Base-by-base conservation (phyloP, 2,113 vertebrate species). In the Ibidorhyncha struthersii region DNA sequence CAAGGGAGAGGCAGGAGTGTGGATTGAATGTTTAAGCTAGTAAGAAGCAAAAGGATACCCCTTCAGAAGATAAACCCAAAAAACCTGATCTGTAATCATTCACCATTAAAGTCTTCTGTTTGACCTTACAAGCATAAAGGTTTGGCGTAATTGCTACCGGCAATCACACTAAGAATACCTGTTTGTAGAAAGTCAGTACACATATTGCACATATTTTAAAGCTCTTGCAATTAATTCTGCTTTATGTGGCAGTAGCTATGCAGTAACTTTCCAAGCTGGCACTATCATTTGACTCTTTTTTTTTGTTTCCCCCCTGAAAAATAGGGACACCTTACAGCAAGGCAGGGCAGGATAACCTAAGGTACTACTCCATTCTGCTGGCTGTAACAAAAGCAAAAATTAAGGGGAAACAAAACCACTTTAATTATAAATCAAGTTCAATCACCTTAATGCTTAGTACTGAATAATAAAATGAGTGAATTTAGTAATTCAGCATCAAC, bases 131-230 rank as follows among this genome's bases (percentile, higher is more conserved):
- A 80, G 78, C 45, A 56, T 32, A 69, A 85, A 69, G 59, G 40
- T 82, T 15, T 27, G 14, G 17, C 0, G 0, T 45, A 83, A 65
- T 9, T 58, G 36, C 49, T 73, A 32, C 18, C 2, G 3, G 34
- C 47, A 83, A 92, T 14, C 4, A 2, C 4, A 2, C 43, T 9
- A 52, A 34, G n/a, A 53, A 41, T 18, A 21, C n/a, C 41, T 41
- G 29, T 70, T 53, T 63, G 61, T 34, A 74, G 22, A 9, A 83
- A 52, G 41, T 45, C 32, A 58, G 29, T 34, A 66, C 17, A 47
- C 26, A 43, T 7, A 81, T 0, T 70, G 34, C 27, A 89, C 6
- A 1, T 41, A 78, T 62, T 87, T 84, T 62, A 85, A 92, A 87
- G 34, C 36, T 78, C 65, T 85, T 77, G 14, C 15, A 49, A 77